These are phyloP conservation scores for Natator depressus DNA, from an alignment of 2,113 vertebrate species.

Conservation along the genomic window DNA sequence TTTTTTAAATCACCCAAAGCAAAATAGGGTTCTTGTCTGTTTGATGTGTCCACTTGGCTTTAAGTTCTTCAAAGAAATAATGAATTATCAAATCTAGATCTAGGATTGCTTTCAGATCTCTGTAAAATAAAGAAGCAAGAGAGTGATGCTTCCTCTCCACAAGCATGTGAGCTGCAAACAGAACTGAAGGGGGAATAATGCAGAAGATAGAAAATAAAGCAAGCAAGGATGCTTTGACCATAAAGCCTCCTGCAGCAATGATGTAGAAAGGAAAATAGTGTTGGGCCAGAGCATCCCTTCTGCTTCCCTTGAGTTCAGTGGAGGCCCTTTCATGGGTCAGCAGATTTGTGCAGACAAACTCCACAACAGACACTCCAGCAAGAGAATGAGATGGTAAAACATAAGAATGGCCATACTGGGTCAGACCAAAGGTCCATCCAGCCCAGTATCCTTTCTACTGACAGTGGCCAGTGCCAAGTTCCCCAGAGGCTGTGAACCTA, in stretches of 20 bases:
- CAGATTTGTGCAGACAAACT: background rate
- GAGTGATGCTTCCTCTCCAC: background rate
- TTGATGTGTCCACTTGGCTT: background rate
- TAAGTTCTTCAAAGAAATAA: background rate
- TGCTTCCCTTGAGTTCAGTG: background rate
- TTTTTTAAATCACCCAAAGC: background rate
- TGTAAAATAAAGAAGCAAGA: background rate
- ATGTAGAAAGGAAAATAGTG: background rate
- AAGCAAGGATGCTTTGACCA: background rate
- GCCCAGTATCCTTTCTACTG: no score
- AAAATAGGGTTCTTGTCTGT: background rate
- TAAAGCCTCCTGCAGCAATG: background rate
- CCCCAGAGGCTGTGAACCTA: no score
- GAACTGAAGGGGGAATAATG: background rate
- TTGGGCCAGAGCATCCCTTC: background rate
- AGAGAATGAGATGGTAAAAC: background rate
- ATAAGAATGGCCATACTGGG: no score
- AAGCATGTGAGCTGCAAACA: background rate
- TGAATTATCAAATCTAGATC: background rate
- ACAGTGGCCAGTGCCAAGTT: no score
- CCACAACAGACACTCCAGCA: background rate
- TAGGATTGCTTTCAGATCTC: background rate
- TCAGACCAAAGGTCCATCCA: no score
- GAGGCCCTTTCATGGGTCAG: background rate
- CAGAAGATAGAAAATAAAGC: background rate